A percentile compares a stretch with the other conserved stretches of the same genome.
Evolutionary conservation across 2,888 invertebrate genomes (phyloP).

Genomic region (Operophtera brumata): DNA sequence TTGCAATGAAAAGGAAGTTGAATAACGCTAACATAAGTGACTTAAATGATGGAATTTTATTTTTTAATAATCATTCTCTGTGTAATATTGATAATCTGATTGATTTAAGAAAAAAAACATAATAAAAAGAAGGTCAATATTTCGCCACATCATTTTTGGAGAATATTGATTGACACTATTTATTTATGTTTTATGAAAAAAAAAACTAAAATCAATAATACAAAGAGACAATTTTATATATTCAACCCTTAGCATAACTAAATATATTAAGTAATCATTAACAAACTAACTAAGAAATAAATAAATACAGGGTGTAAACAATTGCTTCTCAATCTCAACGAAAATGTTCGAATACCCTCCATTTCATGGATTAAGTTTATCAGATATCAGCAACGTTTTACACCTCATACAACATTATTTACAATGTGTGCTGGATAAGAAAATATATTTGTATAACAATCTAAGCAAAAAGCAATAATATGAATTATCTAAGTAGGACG

Average conservation of each 20-base stretch:
- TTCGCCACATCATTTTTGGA: not conserved
- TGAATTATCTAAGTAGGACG: constrained; percentile 40
- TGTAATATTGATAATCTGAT: constrained; percentile 11
- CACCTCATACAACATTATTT: constrained; percentile 66
- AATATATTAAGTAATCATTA: constrained; percentile 52
- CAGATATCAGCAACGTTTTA: constrained; percentile 58
- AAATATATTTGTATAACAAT: constrained; percentile 56
- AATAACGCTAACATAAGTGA: constrained; percentile 10
- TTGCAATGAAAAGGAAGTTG: not conserved
- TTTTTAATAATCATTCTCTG: constrained; percentile 13
- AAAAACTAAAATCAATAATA: constrained; percentile 8
- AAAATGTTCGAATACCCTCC: constrained; percentile 37
- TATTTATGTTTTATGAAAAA: not conserved
- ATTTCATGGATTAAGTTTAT: constrained; percentile 54
- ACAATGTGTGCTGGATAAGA: constrained; percentile 64
- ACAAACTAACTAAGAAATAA: constrained; percentile 49
- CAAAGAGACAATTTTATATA: constrained; percentile 17
- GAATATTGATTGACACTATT: not conserved
- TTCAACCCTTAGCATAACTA: constrained; percentile 39
- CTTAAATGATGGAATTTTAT: constrained; percentile 30
- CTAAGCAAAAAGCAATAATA: constrained; percentile 47
- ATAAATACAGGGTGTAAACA: constrained; percentile 68
- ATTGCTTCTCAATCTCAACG: constrained; percentile 44
- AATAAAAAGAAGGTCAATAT: too few species aligned
- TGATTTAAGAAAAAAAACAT: not conserved